These are phyloP conservation scores for Drosophila neocordata DNA, from an alignment of 1,140 invertebrate species.

Conservation along the genomic window DNA sequence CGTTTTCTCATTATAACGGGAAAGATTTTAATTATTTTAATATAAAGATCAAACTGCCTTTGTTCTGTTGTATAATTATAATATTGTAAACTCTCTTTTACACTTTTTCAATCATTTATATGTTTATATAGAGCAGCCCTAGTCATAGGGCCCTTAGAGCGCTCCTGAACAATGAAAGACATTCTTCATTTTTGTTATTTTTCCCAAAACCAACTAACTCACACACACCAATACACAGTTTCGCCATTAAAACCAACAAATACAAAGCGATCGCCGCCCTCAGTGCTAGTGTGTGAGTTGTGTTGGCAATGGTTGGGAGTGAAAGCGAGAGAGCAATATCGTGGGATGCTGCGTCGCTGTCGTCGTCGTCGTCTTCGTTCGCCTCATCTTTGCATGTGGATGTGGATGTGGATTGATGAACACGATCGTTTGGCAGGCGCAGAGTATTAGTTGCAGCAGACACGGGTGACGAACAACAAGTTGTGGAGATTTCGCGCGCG, in stretches of 20 bases:
- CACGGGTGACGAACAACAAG: constrained; percentile 80
- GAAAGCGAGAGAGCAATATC: constrained; percentile 38
- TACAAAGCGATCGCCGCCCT: constrained; percentile 68
- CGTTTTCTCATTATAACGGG: no score
- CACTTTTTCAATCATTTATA: no score
- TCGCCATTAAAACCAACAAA: constrained; percentile 77
- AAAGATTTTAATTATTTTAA: no score
- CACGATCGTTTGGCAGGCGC: constrained; percentile 38
- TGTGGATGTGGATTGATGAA: constrained; percentile 46
- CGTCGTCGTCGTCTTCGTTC: constrained; percentile 27
- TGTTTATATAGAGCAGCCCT: not conserved
- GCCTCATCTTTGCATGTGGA: constrained; percentile 38
- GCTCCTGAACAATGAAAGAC: constrained; percentile 57
- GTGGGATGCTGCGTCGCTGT: constrained; percentile 61
- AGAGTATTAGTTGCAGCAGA: constrained; percentile 76
- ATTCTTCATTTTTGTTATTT: constrained; percentile 77
- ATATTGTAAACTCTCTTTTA: no score
- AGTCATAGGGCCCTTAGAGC: not conserved
- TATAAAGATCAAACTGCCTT: no score
- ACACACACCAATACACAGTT: constrained; percentile 47
- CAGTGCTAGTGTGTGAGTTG: constrained; percentile 36
- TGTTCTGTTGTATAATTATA: no score
- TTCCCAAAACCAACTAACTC: constrained; percentile 38
- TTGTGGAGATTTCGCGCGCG: constrained; percentile 56
- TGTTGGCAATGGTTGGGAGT: constrained; percentile 1